A percentile compares a stretch with the other conserved stretches of the same genome.
Conservation (phyloP, 1,140 invertebrate species). For the Antheraea mylitta region DNA sequence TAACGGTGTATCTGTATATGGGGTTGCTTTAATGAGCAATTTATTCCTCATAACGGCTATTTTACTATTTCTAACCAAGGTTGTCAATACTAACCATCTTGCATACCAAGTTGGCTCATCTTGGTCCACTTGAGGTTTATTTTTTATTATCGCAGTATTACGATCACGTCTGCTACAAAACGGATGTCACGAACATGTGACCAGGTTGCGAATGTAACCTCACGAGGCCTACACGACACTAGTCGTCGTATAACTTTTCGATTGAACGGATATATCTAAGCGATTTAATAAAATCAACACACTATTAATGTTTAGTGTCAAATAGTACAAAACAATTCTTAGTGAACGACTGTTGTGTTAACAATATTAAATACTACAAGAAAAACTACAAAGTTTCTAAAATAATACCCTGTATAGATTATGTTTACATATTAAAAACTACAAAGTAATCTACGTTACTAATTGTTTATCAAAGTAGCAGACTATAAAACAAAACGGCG, state of each 20-base stretch:
- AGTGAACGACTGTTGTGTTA: not conserved
- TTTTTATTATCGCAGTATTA: constrained; percentile 40
- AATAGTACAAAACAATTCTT: not conserved
- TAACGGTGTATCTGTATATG: constrained; percentile 36
- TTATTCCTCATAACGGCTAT: constrained; percentile 50
- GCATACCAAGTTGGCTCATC: constrained; percentile 45
- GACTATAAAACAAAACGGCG: constrained; percentile 51
- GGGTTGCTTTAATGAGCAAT: constrained; percentile 19
- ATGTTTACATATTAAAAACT: constrained; percentile 1
- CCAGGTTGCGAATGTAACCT: constrained; percentile 49
- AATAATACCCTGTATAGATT: not conserved
- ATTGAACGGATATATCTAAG: constrained; percentile 36
- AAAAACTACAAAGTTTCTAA: not conserved
- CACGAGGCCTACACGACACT: constrained; percentile 33
- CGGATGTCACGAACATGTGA: constrained; percentile 65
- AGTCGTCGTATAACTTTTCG: constrained; percentile 48
- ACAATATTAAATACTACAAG: not conserved
- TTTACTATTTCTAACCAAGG: constrained; percentile 41
- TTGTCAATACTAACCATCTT: constrained; percentile 38
- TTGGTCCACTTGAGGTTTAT: constrained; percentile 34
- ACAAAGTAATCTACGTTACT: not conserved
- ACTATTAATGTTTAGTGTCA: not conserved
- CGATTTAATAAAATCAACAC: not conserved
- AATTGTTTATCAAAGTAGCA: not conserved
- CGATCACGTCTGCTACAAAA: constrained; percentile 59